These are phyloP conservation scores for Hypomesus transpacificus DNA, from an alignment of 2,113 vertebrate genomes.

Conservation along the genomic window DNA sequence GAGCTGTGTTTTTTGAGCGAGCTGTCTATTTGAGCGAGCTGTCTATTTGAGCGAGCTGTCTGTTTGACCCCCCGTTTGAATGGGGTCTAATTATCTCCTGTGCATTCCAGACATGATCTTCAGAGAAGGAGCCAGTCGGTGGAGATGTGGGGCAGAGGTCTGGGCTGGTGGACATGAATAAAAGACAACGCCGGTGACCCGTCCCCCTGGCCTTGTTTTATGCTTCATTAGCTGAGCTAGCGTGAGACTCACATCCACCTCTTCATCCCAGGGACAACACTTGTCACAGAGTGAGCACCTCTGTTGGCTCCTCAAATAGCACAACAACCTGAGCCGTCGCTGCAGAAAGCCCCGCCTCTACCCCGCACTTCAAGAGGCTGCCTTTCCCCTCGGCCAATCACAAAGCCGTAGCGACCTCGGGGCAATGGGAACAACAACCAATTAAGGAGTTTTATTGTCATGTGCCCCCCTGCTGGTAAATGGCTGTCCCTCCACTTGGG, in stretches of 20 bases:
- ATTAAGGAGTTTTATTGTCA: slow-evolving; percentile 35
- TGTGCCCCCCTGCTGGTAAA: slow-evolving; percentile 22
- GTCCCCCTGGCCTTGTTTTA: not conserved
- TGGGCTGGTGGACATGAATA: not conserved
- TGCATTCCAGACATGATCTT: not conserved
- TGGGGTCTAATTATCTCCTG: too few relatives aligned
- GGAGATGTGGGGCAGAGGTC: not conserved
- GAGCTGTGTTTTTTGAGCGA: too few relatives aligned
- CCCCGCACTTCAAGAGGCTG: not conserved
- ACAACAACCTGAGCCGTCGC: not conserved
- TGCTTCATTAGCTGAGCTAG: slow-evolving; percentile 1
- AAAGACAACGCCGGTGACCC: not conserved
- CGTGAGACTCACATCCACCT: not conserved
- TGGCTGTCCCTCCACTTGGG: slow-evolving; percentile 22
- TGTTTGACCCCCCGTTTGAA: too few relatives aligned
- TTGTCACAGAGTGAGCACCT: not conserved
- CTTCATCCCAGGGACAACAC: not conserved
- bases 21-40: too few relatives aligned
- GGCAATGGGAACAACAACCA: slow-evolving; percentile 31
- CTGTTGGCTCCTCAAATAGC: not conserved
- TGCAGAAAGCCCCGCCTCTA: not conserved
- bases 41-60: too few relatives aligned
- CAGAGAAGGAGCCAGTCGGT: not conserved
- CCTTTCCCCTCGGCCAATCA: not conserved
- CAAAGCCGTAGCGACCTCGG: not conserved